Conservation (phyloP, 2,113 vertebrate genomes). For the Ochotona curzoniae region DNA sequence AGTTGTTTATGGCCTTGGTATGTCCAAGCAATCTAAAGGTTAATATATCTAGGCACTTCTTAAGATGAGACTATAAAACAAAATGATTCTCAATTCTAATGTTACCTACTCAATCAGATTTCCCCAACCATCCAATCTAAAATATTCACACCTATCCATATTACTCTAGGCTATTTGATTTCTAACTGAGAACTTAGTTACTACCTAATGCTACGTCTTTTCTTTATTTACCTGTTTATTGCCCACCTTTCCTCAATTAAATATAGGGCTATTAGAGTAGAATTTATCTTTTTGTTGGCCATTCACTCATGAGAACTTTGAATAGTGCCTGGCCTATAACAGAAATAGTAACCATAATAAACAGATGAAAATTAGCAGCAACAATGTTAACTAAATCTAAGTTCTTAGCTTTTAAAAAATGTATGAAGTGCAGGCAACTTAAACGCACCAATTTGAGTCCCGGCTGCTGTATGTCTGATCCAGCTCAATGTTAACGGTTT, state of each 20-base stretch:
- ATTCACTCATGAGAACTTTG: not conserved
- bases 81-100: not conserved
- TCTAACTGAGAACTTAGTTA: not conserved
- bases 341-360: not conserved
- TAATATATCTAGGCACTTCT: too few species aligned
- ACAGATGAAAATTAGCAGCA: not conserved
- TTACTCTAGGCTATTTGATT: not conserved
- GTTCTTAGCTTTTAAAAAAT: not conserved
- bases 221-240: slow-evolving; percentile 2
- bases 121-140: not conserved
- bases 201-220: not conserved
- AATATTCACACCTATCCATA: not conserved
- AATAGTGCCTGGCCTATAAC: too few species aligned
- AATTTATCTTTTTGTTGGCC: not conserved
- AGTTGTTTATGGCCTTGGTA: too few species aligned
- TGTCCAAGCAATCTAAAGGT: too few species aligned
- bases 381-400: not conserved
- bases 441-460: too few species aligned
- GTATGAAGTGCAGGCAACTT: too few species aligned
- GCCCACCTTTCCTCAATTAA: not conserved
- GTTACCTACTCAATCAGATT: too few species aligned
- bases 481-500: too few species aligned
- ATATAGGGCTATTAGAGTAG: not conserved
- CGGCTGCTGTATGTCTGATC: too few species aligned
- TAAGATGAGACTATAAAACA: too few species aligned